Evolutionary conservation across 2,797 vertebrate species (phyloP), one percentile per base, ranked within the genome.

Genomic region (Emys orbicularis): DNA sequence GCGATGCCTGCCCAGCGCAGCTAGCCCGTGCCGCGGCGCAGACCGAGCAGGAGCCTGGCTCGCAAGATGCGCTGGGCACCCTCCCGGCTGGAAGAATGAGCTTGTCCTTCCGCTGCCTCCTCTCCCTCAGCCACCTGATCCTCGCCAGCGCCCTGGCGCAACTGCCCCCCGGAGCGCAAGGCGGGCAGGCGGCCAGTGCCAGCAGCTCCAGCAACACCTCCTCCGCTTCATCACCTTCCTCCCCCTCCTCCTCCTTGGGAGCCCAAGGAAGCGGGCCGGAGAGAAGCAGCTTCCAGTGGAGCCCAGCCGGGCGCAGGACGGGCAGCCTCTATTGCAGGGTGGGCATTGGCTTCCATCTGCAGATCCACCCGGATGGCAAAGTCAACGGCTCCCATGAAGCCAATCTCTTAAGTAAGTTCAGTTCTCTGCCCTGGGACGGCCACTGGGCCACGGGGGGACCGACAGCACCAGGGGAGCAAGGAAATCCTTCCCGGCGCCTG

Each of bases 281-380:
- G 96, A 97, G 97, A 19, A 93, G 97, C 96, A 97, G 97, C 25
- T 98, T 98, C 92, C 98, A 97, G 95, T 98, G 98, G 98, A 98
- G 98, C 97, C 97, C 98, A 53, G 98, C 99, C 15, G 99, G 99
- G 92, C 99, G 99, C 98, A 99, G 99, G 97, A 99, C 99, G 47
- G 99, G 99, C 97, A 99, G 99, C 94, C 98, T 99, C 41, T 99
- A 99, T 97, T 99, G 99, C 96, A 98, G 99, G 95, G 99, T 99
- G 92, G 99, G 99, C 98, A 99, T 99, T 98, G 99, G 99, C 41
- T 99, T 99, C 98, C 99, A 99, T 92, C 99, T 99, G 87, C 99
- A 99, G 98, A 99, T 99, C 97, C 99, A 99, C 97, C 98, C 99
- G 92, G 99, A 99, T 98, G 99, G 99, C 96, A 99, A 98, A 98